Conservation (phyloP, 1,140 invertebrate genomes). For the Pentalonia nigronervosa region DNA sequence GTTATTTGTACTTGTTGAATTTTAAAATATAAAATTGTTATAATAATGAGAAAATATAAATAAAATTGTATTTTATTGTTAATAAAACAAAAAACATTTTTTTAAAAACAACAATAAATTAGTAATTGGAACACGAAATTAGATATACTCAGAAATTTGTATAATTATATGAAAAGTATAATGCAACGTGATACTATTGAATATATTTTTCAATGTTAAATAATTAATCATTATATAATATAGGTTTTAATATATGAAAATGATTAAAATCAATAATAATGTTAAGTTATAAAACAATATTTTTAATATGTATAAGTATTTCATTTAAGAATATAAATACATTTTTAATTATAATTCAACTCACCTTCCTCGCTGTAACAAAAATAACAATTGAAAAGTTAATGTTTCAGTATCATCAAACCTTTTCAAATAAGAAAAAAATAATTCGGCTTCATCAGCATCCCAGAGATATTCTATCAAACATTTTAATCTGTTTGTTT, state of each 20-base stretch:
- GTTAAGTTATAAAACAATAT: too few relatives aligned
- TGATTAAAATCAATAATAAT: too few relatives aligned
- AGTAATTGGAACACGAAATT: not conserved
- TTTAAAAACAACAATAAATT: not conserved
- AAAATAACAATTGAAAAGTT: constrained; percentile 30
- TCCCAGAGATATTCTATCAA: constrained; percentile 10
- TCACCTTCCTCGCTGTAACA: constrained; percentile 37
- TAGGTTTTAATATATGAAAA: not conserved
- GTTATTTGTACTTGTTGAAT: too few relatives aligned
- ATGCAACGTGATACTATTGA: not conserved
- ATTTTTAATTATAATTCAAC: not conserved
- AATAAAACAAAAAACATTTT: too few relatives aligned
- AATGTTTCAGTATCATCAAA: constrained; percentile 26
- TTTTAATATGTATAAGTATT: not conserved
- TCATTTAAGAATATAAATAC: not conserved
- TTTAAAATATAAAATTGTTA: not conserved
- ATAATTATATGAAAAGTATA: not conserved
- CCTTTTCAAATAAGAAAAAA: constrained; percentile 31
- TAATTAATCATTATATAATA: not conserved
- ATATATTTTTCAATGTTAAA: not conserved
- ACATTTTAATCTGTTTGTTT: constrained; percentile 30
- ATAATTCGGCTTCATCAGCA: constrained; percentile 12
- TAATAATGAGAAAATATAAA: too few relatives aligned
- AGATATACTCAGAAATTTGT: not conserved
- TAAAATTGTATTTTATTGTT: too few relatives aligned